Conservation (phyloP, 2,888 invertebrate species). For the Torymus texanus region DNA sequence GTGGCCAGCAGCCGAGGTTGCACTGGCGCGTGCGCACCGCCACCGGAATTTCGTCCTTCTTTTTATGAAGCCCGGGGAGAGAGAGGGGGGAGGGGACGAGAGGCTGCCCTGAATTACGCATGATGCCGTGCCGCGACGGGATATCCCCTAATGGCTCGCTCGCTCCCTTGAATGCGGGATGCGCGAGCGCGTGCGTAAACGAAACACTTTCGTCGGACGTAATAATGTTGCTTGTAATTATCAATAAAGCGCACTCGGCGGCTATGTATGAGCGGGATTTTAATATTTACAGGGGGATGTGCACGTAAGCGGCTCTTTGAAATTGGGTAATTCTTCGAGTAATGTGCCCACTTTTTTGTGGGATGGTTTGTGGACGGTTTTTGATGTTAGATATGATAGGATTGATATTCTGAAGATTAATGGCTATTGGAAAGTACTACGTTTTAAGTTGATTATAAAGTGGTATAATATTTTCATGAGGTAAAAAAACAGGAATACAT, state of each 20-base stretch:
- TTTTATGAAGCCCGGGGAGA: slow-evolving; percentile 15
- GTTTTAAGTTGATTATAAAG: no score
- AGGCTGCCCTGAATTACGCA: slow-evolving; percentile 60
- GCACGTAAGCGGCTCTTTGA: background rate
- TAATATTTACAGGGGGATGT: background rate
- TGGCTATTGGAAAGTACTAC: no score
- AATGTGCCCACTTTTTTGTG: no score
- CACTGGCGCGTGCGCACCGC: background rate
- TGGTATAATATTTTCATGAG: no score
- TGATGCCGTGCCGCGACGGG: slow-evolving; percentile 58
- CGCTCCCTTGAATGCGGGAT: slow-evolving; percentile 2
- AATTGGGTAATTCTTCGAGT: no score
- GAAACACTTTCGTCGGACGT: slow-evolving; percentile 39
- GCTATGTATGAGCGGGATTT: background rate
- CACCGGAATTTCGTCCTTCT: slow-evolving; percentile 26
- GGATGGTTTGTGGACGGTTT: no score
- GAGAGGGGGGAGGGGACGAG: no score
- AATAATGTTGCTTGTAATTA: slow-evolving; percentile 41
- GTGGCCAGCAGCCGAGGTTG: slow-evolving; percentile 2
- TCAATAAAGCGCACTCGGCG: slow-evolving; percentile 2
- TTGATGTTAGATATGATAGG: no score
- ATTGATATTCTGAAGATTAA: no score
- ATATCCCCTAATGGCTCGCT: slow-evolving; percentile 8
- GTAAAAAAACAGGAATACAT: no score
- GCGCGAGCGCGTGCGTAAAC: slow-evolving; percentile 33